Percentiles rank a stretch among this genome's conserved stretches.
Conservation (phyloP, 2,113 vertebrate genomes). For the Malurus alboscapulatus region DNA sequence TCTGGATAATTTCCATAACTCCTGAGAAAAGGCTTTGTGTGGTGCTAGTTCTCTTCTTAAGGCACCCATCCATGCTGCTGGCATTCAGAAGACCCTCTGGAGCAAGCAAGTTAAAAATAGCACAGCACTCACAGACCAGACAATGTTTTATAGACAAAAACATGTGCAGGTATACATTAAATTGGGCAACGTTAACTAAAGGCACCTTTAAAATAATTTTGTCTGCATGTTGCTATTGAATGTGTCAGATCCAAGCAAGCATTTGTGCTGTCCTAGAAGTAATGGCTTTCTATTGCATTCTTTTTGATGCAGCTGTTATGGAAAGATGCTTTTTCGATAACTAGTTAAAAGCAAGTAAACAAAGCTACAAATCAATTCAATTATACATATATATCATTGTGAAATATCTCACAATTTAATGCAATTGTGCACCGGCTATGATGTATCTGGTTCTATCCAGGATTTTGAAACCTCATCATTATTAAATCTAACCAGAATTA, state of each 20-base stretch:
- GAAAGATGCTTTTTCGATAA: not conserved
- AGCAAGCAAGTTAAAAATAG: not conserved
- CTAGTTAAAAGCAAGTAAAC: not conserved
- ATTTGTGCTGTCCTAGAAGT: not conserved
- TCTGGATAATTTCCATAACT: not conserved
- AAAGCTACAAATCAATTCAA: not conserved
- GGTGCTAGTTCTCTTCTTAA: not conserved
- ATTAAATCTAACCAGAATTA: not conserved
- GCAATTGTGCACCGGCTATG: not conserved
- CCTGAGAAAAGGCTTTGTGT: not conserved
- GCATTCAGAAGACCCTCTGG: fast-evolving
- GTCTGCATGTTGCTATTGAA: not conserved
- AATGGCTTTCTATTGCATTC: not conserved
- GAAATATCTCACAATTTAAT: not conserved
- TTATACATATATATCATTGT: fast-evolving
- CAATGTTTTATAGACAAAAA: not conserved
- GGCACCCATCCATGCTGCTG: not conserved
- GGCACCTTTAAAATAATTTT: not conserved
- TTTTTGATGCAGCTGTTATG: not conserved
- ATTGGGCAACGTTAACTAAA: not conserved
- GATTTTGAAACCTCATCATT: not conserved
- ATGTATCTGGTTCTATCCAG: not conserved
- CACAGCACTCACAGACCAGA: not conserved
- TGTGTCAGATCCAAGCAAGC: not conserved
- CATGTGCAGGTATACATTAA: not conserved